These are phyloP conservation scores for Lepidothrix coronata DNA, from an alignment of 2,113 vertebrate species.

Conservation along the genomic window DNA sequence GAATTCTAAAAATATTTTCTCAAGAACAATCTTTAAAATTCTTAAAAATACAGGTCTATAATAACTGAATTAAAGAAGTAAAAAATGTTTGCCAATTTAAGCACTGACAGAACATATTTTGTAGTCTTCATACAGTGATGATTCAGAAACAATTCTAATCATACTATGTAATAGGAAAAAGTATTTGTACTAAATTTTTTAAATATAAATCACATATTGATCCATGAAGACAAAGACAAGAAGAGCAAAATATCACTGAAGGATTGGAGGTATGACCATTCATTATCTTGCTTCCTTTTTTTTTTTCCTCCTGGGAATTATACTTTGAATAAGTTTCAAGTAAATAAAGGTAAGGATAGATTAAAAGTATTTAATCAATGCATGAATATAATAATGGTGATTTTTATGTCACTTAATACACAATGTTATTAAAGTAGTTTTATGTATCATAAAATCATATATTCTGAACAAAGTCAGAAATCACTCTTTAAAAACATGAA, in stretches of 20 bases:
- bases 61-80: neutral
- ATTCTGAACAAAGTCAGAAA: neutral
- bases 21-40: neutral
- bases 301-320: neutral
- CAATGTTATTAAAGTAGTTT: neutral
- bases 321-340: neutral
- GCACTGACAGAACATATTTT: neutral
- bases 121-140: neutral
- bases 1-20: neutral
- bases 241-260: neutral
- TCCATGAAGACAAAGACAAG: neutral
- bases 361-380: neutral
- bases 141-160: neutral
- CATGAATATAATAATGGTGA: neutral
- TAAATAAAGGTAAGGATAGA: neutral
- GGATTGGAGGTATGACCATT: neutral
- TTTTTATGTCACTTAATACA: neutral
- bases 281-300: neutral
- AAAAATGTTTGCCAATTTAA: neutral
- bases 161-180: neutral
- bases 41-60: neutral
- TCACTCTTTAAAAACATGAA: neutral
- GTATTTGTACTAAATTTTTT: neutral
- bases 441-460: neutral
- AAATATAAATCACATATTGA: neutral